Evolutionary conservation across 2,113 vertebrate genomes (phyloP).

Genomic region (Pao palembangensis): DNA sequence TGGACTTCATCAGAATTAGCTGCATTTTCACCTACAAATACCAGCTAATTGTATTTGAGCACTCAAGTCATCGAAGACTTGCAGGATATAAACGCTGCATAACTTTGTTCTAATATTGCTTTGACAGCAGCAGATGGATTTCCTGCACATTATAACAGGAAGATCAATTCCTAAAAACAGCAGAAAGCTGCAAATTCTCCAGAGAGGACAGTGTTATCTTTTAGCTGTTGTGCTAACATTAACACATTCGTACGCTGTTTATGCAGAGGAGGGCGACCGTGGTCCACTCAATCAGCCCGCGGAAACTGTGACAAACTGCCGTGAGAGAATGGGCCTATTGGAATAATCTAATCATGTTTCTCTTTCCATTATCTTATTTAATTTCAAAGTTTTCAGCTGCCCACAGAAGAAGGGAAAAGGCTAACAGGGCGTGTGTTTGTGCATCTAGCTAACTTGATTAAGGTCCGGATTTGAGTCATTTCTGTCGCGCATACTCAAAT

Average conservation of each 20-base stretch:
- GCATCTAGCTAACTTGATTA: slow-evolving; percentile 62
- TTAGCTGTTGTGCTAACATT: slow-evolving; percentile 57
- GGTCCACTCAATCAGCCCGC: slow-evolving; percentile 38
- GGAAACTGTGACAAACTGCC: slow-evolving; percentile 29
- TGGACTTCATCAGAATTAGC: slow-evolving; percentile 29
- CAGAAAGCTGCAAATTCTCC: slow-evolving; percentile 41
- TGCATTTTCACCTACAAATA: slow-evolving; percentile 25
- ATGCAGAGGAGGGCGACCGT: slow-evolving; percentile 22
- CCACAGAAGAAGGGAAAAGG: slow-evolving; percentile 59
- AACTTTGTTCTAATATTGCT: slow-evolving; percentile 51
- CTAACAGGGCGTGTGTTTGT: slow-evolving; percentile 57
- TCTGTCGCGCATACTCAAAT: slow-evolving; percentile 31
- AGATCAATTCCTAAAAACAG: slow-evolving; percentile 53
- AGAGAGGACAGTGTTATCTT: slow-evolving; percentile 55
- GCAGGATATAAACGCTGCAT: slow-evolving; percentile 39
- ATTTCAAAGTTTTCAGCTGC: slow-evolving; percentile 67
- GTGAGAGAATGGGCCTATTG: slow-evolving; percentile 37
- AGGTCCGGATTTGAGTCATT: slow-evolving; percentile 43
- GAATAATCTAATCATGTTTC: slow-evolving; percentile 67
- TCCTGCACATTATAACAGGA: slow-evolving; percentile 55
- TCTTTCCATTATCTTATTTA: slow-evolving; percentile 73
- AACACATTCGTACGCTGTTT: slow-evolving; percentile 52
- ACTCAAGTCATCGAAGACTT: slow-evolving; percentile 32
- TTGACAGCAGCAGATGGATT: slow-evolving; percentile 55
- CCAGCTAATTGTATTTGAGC: slow-evolving; percentile 43